Conservation (phyloP, 1,140 invertebrate genomes). For the Venturia canescens region DNA sequence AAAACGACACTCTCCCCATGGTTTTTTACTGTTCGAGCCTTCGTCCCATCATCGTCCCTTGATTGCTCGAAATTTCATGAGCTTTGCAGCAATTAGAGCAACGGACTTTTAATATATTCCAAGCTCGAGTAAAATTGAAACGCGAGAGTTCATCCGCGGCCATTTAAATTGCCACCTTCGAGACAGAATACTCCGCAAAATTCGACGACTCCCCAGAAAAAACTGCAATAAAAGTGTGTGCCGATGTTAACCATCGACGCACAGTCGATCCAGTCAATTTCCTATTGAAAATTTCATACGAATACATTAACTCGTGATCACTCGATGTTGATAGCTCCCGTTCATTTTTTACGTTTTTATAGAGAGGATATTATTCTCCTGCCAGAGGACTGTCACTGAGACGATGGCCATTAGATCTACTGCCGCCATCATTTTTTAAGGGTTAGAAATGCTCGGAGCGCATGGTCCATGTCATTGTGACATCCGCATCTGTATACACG, state of each 20-base stretch:
- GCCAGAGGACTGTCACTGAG: neutral
- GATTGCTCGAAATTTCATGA: neutral
- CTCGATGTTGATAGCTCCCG: too few relatives aligned
- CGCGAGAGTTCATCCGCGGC: neutral
- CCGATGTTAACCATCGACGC: too few relatives aligned
- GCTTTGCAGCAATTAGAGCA: conserved; percentile 1
- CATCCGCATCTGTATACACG: too few relatives aligned
- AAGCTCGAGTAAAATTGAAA: neutral
- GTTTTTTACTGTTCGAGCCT: neutral
- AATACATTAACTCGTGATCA: too few relatives aligned
- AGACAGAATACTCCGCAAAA: neutral
- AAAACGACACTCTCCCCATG: neutral
- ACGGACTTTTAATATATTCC: neutral
- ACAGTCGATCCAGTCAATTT: too few relatives aligned
- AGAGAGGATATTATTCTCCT: neutral
- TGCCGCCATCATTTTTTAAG: neutral
- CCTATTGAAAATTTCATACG: too few relatives aligned
- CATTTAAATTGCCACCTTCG: neutral
- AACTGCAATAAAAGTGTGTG: too few relatives aligned
- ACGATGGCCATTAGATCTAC: neutral
- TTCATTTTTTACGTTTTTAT: neutral
- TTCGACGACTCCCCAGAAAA: too few relatives aligned
- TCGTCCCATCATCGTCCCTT: neutral
- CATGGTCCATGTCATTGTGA: neutral
- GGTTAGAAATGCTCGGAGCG: neutral